Evolutionary conservation across 2,888 invertebrate genomes (phyloP), one percentile per base, ranked within the genome.

Genomic region (Cosmia trapezina): DNA sequence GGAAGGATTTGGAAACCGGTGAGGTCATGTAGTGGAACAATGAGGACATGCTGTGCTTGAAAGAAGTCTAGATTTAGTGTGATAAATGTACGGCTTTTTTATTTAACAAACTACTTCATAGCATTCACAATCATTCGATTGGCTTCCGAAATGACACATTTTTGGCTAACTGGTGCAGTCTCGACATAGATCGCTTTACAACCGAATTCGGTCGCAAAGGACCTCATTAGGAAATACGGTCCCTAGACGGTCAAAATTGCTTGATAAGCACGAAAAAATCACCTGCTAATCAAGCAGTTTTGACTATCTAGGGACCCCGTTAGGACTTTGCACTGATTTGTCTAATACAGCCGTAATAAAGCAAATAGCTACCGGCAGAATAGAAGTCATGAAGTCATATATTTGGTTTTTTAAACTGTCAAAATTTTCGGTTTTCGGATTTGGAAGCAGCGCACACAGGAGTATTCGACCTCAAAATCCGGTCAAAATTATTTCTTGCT

Each of bases 1-100:
- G 73, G 61, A 14, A 72, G 60, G 49, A 60, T 84, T 81, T 76
- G 72, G 76, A 74, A 73, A 74, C 22, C 17, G 54, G n/a, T 80
- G 76, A 85, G 66, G 68, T 83, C 77, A 84, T 60, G 19, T 37
- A 67, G 66, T 65, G 33, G 65, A 65, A 71, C 64, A 85, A 71
- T 71, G 64, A 63, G 60, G 47, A 60, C 67, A 28, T 37, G 41
- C 51, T 51, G 11, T 6, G 43, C 28, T 57, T 28, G 61, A 53
- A 47, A 70, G 33, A 28, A 19, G 41, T n/a, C 57, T 66, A 60
- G 60, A 67, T 81, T 57, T 22, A 37, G 6, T 14, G 6, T 60
- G 43, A 33, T 74, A 66, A 8, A 17, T 19, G 0, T 28, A 5
- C 2, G 56, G 65, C 0, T 45, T 28, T n/a, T 51, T 51, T n/a